phyloP scores from a whole-genome alignment of 2,888 invertebrate genomes.

The Nezara viridula region DNA sequence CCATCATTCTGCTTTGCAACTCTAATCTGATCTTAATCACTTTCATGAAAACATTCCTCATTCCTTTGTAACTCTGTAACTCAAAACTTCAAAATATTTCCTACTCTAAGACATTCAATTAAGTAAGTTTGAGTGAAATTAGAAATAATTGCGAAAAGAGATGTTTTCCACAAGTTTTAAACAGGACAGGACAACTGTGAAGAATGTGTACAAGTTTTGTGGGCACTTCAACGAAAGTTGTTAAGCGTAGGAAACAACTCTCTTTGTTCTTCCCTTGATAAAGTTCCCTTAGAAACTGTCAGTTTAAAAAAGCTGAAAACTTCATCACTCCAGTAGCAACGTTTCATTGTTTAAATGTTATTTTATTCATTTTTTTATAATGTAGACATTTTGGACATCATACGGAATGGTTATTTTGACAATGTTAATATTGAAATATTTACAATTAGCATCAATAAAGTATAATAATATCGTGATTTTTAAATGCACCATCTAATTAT shows the following conservation, averaged over 20 bases:
- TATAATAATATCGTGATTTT: no score
- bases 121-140: constrained; percentile 32
- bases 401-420: no score
- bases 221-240: constrained; percentile 1
- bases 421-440: no score
- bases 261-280: background rate
- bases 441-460: no score
- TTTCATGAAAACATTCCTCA: background rate
- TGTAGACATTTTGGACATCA: no score
- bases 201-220: constrained; percentile 34
- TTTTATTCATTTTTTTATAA: no score
- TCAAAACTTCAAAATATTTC: constrained; percentile 30
- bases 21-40: background rate
- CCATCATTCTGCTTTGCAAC: background rate
- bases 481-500: no score
- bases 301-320: background rate
- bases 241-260: background rate
- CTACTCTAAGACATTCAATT: constrained; percentile 11
- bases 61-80: background rate
- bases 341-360: background rate
- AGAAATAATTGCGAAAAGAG: background rate
- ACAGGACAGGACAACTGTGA: constrained; percentile 45
- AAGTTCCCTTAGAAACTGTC: background rate
- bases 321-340: background rate
- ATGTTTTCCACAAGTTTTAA: constrained; percentile 29